Base-by-base conservation (phyloP, 2,888 invertebrate species). In the Tanytarsus gracilentus region DNA sequence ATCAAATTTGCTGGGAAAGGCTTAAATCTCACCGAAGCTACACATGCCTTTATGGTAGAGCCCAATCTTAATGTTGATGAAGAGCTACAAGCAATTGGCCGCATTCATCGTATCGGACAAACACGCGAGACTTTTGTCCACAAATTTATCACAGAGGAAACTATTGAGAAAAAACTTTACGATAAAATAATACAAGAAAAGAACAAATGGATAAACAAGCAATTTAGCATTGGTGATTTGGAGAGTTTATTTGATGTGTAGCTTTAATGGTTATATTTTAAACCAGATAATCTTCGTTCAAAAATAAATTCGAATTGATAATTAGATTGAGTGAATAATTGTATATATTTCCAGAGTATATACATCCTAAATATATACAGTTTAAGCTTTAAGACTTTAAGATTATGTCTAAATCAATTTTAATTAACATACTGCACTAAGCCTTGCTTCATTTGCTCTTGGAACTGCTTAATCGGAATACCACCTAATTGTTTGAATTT, bases 71-170 rank as follows among this genome's bases (percentile, higher is more conserved):
- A 87, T 71, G 80, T 81, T 2, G 83, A 82, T 0, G 83, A 84
- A 66, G 86, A 88, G 67, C 71, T 81, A 11, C 88, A 89, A 73
- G 88, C 88, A 1, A 80, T 89, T 61, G 87, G 88, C 0, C 74
- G 89, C 62, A 79, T 89, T 11, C 85, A 88, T 74, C 78, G 89
- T 36, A 86, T 89, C 64, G 89, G 89, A 0, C 89, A 89, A 73
- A 83, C 79, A 1, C 83, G 77, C 83, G 83, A 65, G 67, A 88
- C 87, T 0, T 76, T 78, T 36, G 82, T 88, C 0, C 85, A 88
- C 71, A 79, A 84, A 60, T 86, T 88, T 69, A 72, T 86, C 51
- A 79, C 86, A 8, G 72, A 72, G 62, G 75, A 78, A 62, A 86
- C 87, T 1, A 82, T 88, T 18, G 88, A 88, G 69, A 84, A 87